phyloP scores from a whole-genome alignment of 2,797 vertebrate genomes.

The Clarias platycephalus region DNA sequence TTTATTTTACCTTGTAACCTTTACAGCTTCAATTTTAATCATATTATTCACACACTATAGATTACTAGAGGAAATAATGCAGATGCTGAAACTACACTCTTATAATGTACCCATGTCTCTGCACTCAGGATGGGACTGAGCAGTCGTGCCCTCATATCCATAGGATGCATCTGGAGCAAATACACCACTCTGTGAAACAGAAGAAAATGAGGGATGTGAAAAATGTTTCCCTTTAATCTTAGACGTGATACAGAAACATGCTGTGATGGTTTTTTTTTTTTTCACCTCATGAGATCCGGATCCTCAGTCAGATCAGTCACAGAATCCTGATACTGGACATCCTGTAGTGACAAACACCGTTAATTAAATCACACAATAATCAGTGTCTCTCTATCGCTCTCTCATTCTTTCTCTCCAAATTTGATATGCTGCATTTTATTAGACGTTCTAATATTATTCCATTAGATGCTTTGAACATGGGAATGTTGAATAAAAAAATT shows the following conservation, averaged over 20 bases:
- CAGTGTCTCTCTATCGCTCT: too few relatives aligned
- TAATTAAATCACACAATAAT: not conserved
- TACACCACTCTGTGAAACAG: slow-evolving; percentile 79
- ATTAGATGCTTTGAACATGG: too few relatives aligned
- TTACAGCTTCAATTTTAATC: not conserved
- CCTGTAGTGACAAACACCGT: slow-evolving; percentile 58
- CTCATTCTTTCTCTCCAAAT: not conserved
- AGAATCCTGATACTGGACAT: slow-evolving; percentile 72
- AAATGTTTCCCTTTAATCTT: not conserved
- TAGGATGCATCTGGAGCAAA: slow-evolving; percentile 80
- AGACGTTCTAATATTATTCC: not conserved
- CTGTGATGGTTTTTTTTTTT: not conserved
- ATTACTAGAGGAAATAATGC: not conserved
- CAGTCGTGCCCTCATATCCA: slow-evolving; percentile 79
- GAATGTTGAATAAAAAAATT: too few relatives aligned
- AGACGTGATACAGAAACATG: not conserved
- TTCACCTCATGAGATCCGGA: slow-evolving; percentile 84
- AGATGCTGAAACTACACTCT: not conserved
- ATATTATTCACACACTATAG: not conserved
- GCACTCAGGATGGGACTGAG: slow-evolving; percentile 82
- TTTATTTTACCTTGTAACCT: not conserved
- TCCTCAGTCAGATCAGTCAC: slow-evolving; percentile 80
- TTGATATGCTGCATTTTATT: not conserved
- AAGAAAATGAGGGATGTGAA: not conserved
- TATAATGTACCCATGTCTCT: slow-evolving; percentile 80